Evolutionary conservation across 1,140 invertebrate genomes (phyloP), one percentile per base, ranked within the genome.

Genomic region (Calosoma granatense): DNA sequence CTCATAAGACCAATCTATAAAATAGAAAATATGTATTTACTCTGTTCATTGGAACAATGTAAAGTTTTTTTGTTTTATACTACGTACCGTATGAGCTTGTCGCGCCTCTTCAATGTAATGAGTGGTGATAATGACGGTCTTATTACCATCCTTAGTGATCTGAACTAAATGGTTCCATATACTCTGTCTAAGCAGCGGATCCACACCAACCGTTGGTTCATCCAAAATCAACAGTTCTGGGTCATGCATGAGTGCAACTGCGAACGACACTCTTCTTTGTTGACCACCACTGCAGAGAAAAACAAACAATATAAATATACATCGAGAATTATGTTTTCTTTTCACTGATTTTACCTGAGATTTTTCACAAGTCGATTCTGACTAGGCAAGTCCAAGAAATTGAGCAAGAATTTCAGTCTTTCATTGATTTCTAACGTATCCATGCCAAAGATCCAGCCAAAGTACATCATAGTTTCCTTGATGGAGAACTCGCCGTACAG

Each of bases 381-480:
- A 61, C 86, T 84, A 1, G 92, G 92, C 60, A 96, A 74, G 71
- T 94, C 88, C 1, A 96, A 77, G 70, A 98, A 94, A 66, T 91
- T 85, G 0, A 97, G 71, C 1, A 98, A 77, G 74, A 97, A 97
- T 58, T 87, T 80, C 58, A 92, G 81, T 64, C 92, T 81, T 59
- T 90, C 84, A 17, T 81, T 75, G 56, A 96, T 91, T 69, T 90
- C 84, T 21, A 77, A 70, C 2, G 85, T 85, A 63, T 81, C 77
- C 91, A 97, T 94, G 55, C 91, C 88, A 68, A 94, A 92, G 63
- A 97, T 88, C 81, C 91, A 90, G n/a, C 94, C 94, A 72, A 97
- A 97, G 70, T 96, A 97, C 77, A 90, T 84, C 82, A 97, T 87
- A 0, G 93, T 97, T 70, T 98, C 95, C 58, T 84, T 81, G 59